These are phyloP conservation scores for Polymixis flavicincta DNA, from an alignment of 2,888 invertebrate species.

Conservation along the genomic window DNA sequence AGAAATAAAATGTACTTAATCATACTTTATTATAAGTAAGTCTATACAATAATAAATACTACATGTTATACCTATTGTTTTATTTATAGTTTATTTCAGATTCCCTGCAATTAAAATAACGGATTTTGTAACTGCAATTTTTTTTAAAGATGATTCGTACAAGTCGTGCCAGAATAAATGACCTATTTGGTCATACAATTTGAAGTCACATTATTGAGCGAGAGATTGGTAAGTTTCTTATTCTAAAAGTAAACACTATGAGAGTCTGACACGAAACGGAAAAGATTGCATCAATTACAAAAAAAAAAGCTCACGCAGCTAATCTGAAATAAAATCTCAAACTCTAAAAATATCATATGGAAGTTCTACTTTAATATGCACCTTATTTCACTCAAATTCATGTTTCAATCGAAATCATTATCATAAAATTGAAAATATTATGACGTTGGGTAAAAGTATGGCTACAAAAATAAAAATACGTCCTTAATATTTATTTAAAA, in stretches of 20 bases:
- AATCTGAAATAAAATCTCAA: slow-evolving; percentile 31
- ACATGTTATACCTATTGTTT: slow-evolving; percentile 61
- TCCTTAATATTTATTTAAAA: slow-evolving; percentile 52
- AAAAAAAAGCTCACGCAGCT: neutral
- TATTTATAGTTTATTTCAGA: slow-evolving; percentile 52
- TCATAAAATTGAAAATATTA: slow-evolving; percentile 41
- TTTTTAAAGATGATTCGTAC: neutral
- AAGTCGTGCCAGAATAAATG: slow-evolving; percentile 12
- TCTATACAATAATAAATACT: slow-evolving; percentile 73
- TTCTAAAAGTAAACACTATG: too few relatives aligned
- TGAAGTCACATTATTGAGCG: too few relatives aligned
- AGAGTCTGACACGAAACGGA: too few relatives aligned
- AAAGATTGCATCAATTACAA: too few relatives aligned
- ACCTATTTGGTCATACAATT: neutral
- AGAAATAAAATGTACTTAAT: slow-evolving; percentile 48
- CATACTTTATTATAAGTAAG: slow-evolving; percentile 66
- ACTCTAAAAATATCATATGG: slow-evolving; percentile 28
- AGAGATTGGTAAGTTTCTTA: too few relatives aligned
- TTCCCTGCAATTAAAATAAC: neutral
- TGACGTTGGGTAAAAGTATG: slow-evolving; percentile 51
- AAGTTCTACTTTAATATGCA: slow-evolving; percentile 44
- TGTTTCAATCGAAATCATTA: slow-evolving; percentile 13
- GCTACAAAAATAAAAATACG: slow-evolving; percentile 60
- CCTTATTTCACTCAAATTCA: slow-evolving; percentile 44
- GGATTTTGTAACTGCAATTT: rapidly evolving